Evolutionary conservation across 2,888 invertebrate genomes (phyloP).

Genomic region (Tetragnatha montana): DNA sequence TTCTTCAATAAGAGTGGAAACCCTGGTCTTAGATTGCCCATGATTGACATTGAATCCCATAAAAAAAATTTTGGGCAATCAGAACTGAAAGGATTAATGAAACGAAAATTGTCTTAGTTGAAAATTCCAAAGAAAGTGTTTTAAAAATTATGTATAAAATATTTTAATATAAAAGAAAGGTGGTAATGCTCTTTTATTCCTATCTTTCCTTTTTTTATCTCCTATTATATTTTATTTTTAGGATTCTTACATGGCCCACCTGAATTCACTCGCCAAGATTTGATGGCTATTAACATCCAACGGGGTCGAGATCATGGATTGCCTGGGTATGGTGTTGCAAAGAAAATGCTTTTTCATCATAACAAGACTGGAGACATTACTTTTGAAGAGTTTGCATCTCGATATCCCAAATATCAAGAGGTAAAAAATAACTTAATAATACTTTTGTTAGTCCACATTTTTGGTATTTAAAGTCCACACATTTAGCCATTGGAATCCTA

Average conservation of each 20-base stretch:
- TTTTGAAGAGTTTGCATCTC: slow-evolving; percentile 28
- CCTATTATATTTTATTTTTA: slow-evolving; percentile 72
- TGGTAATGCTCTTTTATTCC: neutral
- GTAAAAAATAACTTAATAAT: neutral
- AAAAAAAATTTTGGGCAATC: too few species aligned
- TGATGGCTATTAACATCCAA: slow-evolving; percentile 81
- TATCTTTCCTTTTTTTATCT: slow-evolving; percentile 58
- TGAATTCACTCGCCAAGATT: slow-evolving; percentile 80
- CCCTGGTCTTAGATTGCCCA: too few species aligned
- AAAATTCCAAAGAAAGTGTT: too few species aligned
- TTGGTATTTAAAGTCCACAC: too few species aligned
- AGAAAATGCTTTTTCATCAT: slow-evolving; percentile 76
- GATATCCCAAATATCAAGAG: slow-evolving; percentile 33
- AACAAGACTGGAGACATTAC: slow-evolving; percentile 21
- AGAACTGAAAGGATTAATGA: too few species aligned
- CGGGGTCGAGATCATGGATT: slow-evolving; percentile 79
- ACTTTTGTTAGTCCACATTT: too few species aligned
- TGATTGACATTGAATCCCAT: too few species aligned
- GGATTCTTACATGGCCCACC: slow-evolving; percentile 79
- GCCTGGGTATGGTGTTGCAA: slow-evolving; percentile 81
- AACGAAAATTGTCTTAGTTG: too few species aligned
- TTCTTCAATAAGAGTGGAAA: too few species aligned
- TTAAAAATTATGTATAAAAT: too few species aligned
- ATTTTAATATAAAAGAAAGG: too few species aligned
- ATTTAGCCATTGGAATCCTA: too few species aligned